A percentile compares a stretch with the other conserved stretches of the same genome.
These are phyloP conservation scores for Dendrolimus kikuchii DNA, from an alignment of 1,140 invertebrate species.

Conservation along the genomic window DNA sequence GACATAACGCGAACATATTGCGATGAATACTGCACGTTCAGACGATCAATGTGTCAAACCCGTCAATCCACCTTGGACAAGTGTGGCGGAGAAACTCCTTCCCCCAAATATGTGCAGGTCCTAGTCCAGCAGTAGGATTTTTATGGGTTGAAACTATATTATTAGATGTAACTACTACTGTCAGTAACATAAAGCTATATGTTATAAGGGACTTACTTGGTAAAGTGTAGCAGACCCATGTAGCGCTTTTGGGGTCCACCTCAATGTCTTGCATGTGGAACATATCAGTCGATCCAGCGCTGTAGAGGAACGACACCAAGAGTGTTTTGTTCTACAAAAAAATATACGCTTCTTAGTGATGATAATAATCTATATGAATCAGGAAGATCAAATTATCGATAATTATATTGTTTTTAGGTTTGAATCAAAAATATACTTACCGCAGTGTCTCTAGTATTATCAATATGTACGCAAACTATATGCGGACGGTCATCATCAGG, in stretches of 20 bases:
- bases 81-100: too few relatives aligned
- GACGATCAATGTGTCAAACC: too few relatives aligned
- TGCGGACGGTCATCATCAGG: slow-evolving; percentile 75
- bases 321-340: slow-evolving; percentile 90
- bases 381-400: too few relatives aligned
- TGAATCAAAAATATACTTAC: slow-evolving; percentile 71
- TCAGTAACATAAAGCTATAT: background rate
- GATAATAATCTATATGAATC: too few relatives aligned
- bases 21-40: too few relatives aligned
- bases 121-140: too few relatives aligned
- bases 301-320: slow-evolving; percentile 85
- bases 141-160: too few relatives aligned
- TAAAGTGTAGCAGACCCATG: slow-evolving; percentile 91
- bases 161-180: too few relatives aligned
- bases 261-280: slow-evolving; percentile 86
- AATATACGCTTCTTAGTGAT: background rate
- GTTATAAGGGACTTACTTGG: slow-evolving; percentile 74
- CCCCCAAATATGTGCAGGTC: too few relatives aligned
- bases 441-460: slow-evolving; percentile 92
- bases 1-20: too few relatives aligned
- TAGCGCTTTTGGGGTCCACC: slow-evolving; percentile 83
- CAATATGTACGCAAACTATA: slow-evolving; percentile 90
- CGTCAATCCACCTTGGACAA: too few relatives aligned
- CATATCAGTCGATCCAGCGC: slow-evolving; percentile 85
- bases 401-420: background rate